phyloP scores from a whole-genome alignment of 2,797 vertebrate genomes.

The Gymnopithys bicolor region DNA sequence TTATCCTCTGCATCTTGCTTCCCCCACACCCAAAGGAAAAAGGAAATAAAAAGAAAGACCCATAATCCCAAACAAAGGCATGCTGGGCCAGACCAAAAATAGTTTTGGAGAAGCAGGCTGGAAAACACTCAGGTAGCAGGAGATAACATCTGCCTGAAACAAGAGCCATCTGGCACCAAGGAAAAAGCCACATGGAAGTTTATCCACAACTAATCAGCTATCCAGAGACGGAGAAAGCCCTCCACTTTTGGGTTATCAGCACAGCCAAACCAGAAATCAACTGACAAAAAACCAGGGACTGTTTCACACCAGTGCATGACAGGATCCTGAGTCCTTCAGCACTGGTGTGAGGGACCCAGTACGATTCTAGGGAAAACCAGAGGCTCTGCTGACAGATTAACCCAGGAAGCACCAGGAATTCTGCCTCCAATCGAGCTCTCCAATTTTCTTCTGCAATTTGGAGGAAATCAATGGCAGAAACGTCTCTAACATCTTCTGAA shows the following conservation, averaged over 20 bases:
- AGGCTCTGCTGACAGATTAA: background rate
- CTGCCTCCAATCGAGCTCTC: background rate
- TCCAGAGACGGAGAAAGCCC: background rate
- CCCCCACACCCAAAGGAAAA: conserved; percentile 12
- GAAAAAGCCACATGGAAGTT: conserved; percentile 52
- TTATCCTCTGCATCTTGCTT: conserved; percentile 22
- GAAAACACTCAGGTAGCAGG: conserved; percentile 61
- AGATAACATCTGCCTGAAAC: conserved; percentile 63
- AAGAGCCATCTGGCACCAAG: conserved; percentile 50
- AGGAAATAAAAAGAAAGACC: background rate
- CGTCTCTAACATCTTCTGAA: background rate
- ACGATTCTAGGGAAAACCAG: background rate
- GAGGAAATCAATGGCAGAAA: background rate
- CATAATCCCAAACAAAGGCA: background rate
- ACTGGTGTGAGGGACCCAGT: background rate
- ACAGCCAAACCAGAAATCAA: conserved; percentile 9
- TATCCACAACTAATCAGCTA: background rate
- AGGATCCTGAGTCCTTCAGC: background rate
- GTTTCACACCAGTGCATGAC: background rate
- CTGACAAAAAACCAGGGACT: background rate
- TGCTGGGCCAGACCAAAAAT: conserved; percentile 22
- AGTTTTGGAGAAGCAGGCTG: conserved; percentile 46
- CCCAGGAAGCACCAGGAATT: background rate
- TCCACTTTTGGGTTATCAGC: background rate
- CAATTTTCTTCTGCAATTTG: background rate